Percentiles rank a stretch among this genome's conserved stretches.
Conservation (phyloP, 2,113 vertebrate species). For the Scomber scombrus region DNA sequence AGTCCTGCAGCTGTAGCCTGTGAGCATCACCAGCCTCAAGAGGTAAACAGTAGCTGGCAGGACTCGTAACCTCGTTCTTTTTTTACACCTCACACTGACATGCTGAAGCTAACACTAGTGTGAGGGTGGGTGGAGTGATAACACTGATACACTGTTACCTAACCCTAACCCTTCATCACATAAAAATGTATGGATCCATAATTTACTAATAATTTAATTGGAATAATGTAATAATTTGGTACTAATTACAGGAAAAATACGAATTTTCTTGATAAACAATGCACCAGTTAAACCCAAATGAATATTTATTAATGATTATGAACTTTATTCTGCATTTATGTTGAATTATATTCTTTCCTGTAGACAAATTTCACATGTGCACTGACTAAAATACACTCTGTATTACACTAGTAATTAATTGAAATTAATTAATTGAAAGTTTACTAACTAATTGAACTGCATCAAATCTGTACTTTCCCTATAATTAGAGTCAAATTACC, state of each 20-base stretch:
- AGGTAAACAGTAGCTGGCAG: constrained; percentile 13
- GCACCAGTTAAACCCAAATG: too few species aligned
- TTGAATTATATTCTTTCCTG: background rate
- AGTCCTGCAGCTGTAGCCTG: background rate
- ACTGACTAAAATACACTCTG: background rate
- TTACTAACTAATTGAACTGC: too few species aligned
- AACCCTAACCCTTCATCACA: too few species aligned
- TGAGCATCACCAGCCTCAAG: constrained; percentile 14
- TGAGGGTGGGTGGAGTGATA: constrained; percentile 1
- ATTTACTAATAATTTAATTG: too few species aligned
- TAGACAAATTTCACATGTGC: background rate
- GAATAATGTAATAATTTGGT: background rate
- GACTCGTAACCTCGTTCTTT: background rate
- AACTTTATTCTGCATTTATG: background rate
- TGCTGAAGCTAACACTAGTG: constrained; percentile 37
- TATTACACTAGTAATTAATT: background rate
- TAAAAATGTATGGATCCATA: too few species aligned
- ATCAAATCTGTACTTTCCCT: too few species aligned
- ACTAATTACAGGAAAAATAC: background rate
- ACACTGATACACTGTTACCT: too few species aligned
- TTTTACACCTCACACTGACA: constrained; percentile 40
- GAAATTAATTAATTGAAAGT: background rate
- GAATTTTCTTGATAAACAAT: too few species aligned
- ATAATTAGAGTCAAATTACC: too few species aligned
- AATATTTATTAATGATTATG: background rate